Percentiles rank a stretch among this genome's conserved stretches.
These are phyloP conservation scores for Drosophila serrata DNA, from an alignment of 1,140 invertebrate genomes.

Conservation along the genomic window DNA sequence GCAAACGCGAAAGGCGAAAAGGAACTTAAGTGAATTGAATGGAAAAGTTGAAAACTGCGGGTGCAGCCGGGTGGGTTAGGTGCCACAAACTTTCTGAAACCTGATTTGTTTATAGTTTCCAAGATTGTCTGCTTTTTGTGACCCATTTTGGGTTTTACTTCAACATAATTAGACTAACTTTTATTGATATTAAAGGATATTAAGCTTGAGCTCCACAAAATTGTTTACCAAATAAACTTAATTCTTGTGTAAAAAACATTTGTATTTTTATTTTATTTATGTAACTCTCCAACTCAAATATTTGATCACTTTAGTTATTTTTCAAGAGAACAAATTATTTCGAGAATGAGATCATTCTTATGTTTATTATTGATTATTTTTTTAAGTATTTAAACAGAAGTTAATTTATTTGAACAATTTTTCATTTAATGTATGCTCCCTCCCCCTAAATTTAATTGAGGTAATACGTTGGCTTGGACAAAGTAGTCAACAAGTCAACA, in stretches of 20 bases:
- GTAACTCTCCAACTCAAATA: not conserved
- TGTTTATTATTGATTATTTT: too few species aligned
- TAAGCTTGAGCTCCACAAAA: not conserved
- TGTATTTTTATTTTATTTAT: not conserved
- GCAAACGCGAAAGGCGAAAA: constrained; percentile 64
- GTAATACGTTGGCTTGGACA: not conserved
- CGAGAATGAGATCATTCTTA: too few species aligned
- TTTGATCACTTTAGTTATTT: not conserved
- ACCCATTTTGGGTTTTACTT: constrained; percentile 34
- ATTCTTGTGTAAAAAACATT: not conserved
- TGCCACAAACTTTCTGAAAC: constrained; percentile 41
- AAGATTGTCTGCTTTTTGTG: constrained; percentile 64
- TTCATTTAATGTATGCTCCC: too few species aligned
- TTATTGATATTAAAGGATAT: constrained; percentile 11
- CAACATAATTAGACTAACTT: constrained; percentile 37
- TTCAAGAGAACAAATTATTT: too few species aligned
- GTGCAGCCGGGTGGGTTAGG: constrained; percentile 57
- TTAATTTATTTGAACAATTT: too few species aligned
- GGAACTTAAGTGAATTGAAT: constrained; percentile 79
- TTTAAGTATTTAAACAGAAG: too few species aligned
- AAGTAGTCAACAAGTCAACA: not conserved
- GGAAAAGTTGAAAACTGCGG: constrained; percentile 75
- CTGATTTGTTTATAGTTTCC: constrained; percentile 69
- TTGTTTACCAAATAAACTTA: not conserved
- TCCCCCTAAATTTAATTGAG: too few species aligned